These are phyloP conservation scores for Noctua pronuba DNA, from an alignment of 2,888 invertebrate species.

Conservation along the genomic window DNA sequence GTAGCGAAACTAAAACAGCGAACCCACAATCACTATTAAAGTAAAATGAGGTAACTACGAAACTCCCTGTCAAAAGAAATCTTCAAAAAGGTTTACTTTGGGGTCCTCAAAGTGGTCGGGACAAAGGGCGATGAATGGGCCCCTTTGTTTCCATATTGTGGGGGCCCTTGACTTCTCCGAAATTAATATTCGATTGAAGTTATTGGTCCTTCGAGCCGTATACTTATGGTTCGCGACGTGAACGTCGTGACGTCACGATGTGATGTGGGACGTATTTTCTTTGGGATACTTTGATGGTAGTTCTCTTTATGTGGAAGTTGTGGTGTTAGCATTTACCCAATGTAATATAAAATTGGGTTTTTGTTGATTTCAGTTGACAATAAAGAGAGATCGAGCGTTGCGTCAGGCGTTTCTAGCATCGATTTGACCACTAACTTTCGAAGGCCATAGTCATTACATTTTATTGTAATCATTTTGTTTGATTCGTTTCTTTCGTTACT, in stretches of 20 bases:
- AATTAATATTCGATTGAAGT: constrained; percentile 82
- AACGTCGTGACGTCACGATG: constrained; percentile 14
- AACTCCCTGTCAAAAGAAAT: constrained; percentile 74
- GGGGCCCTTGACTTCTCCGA: constrained; percentile 70
- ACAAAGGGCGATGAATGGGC: constrained; percentile 75
- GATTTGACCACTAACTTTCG: neutral
- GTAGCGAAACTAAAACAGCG: constrained; percentile 39
- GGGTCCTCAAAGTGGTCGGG: constrained; percentile 72
- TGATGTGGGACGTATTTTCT: constrained; percentile 29
- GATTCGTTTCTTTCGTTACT: neutral
- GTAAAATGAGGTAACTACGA: constrained; percentile 70
- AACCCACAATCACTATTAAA: constrained; percentile 72
- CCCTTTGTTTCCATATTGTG: constrained; percentile 81
- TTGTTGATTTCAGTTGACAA: neutral
- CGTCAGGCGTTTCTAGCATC: neutral
- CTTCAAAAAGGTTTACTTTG: constrained; percentile 78
- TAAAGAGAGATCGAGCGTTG: too few relatives aligned
- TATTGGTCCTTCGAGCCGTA: constrained; percentile 64
- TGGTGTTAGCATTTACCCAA: neutral
- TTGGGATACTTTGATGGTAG: constrained; percentile 15
- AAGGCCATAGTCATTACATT: neutral
- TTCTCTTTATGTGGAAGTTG: constrained; percentile 1
- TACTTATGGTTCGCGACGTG: constrained; percentile 43
- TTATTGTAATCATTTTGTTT: neutral
- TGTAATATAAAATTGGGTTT: neutral